Conservation (phyloP, 2,888 invertebrate species). For the Nudaria mundana region DNA sequence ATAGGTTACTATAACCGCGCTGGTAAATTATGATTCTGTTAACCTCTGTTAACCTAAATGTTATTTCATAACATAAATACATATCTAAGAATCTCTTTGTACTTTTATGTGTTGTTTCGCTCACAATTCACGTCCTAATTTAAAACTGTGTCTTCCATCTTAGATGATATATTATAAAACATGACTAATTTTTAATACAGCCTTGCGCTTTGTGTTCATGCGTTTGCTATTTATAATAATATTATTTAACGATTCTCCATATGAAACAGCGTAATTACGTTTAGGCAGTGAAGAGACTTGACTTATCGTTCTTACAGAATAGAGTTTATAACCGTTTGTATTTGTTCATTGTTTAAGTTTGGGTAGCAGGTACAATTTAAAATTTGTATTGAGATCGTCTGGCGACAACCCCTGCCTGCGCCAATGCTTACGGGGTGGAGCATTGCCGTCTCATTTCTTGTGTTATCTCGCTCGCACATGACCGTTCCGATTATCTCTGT, state of each 20-base stretch:
- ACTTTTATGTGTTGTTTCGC: slow-evolving; percentile 53
- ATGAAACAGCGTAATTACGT: slow-evolving; percentile 48
- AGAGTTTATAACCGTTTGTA: slow-evolving; percentile 53
- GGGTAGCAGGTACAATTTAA: slow-evolving; percentile 66
- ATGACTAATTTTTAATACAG: slow-evolving; percentile 68
- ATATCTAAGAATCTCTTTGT: slow-evolving; percentile 53
- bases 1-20: slow-evolving; percentile 48
- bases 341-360: slow-evolving; percentile 41
- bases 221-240: slow-evolving; percentile 78
- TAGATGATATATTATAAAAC: slow-evolving; percentile 63
- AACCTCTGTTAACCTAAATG: slow-evolving; percentile 58
- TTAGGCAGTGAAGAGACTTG: too few species aligned
- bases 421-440: slow-evolving; percentile 72
- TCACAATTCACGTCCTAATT: slow-evolving; percentile 53
- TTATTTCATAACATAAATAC: slow-evolving; percentile 54
- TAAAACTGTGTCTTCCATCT: slow-evolving; percentile 63
- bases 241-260: slow-evolving; percentile 54
- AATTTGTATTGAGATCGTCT: slow-evolving; percentile 71
- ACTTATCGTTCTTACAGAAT: slow-evolving; percentile 33
- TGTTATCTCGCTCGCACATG: slow-evolving; percentile 52
- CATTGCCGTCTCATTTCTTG: slow-evolving; percentile 58
- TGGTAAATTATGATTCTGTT: slow-evolving; percentile 54
- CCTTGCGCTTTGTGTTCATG: slow-evolving; percentile 73
- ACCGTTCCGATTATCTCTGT: slow-evolving; percentile 55
- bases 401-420: slow-evolving; percentile 74